Evolutionary conservation across 2,113 vertebrate species (phyloP).

Genomic region (Cryptoleucopteryx plumbea): DNA sequence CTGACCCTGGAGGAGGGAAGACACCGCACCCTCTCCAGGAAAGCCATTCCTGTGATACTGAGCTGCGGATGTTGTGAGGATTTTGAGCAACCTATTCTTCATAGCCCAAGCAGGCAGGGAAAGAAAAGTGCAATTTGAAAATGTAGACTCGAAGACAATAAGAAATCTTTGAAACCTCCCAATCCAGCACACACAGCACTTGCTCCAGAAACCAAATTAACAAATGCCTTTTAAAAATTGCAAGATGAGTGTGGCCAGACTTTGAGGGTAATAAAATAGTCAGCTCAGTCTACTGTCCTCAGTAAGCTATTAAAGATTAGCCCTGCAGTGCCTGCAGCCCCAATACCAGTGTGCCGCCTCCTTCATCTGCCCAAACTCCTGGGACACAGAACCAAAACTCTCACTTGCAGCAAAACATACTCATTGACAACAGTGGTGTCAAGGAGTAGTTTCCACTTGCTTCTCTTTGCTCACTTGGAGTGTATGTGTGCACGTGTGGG

Average conservation of each 20-base stretch:
- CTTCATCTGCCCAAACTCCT: not conserved
- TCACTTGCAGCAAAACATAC: not conserved
- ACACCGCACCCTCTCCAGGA: not conserved
- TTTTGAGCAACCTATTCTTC: not conserved
- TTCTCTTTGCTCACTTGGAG: conserved; percentile 4
- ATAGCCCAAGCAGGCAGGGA: not conserved
- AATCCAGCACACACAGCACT: not conserved
- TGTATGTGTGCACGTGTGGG: not conserved
- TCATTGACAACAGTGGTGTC: not conserved
- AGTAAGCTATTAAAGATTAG: not conserved
- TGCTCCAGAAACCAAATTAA: not conserved
- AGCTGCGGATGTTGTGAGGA: not conserved
- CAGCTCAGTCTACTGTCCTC: not conserved
- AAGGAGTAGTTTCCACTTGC: not conserved
- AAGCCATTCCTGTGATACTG: not conserved
- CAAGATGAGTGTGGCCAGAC: not conserved
- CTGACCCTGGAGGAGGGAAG: not conserved
- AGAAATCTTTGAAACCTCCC: not conserved
- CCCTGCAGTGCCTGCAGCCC: not conserved
- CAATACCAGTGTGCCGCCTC: rapidly evolving
- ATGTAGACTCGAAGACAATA: not conserved
- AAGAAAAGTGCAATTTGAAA: not conserved
- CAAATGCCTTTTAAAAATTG: not conserved
- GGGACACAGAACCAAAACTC: not conserved
- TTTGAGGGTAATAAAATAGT: not conserved